Conservation (phyloP, 2,888 invertebrate genomes). For the Siphonodentalium dalli region DNA sequence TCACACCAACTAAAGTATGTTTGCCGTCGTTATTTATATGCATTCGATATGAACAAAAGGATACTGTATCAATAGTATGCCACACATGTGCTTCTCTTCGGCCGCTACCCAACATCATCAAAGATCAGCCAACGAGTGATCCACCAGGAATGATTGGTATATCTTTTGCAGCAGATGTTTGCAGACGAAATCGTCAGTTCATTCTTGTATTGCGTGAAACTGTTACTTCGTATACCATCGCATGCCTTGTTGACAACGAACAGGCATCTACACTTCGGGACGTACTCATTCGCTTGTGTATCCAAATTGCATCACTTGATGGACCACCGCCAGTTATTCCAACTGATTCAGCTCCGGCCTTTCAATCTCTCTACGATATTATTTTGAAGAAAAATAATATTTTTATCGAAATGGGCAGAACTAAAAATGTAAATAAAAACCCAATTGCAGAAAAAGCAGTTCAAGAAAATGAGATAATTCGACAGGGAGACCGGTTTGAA, state of each 20-base stretch:
- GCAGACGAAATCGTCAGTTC: conserved; percentile 25
- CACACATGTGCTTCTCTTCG: conserved; percentile 1
- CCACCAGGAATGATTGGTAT: conserved; percentile 20
- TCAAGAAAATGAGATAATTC: conserved; percentile 35
- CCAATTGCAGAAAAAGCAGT: conserved; percentile 41
- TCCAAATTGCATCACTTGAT: conserved; percentile 24
- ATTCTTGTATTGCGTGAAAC: conserved; percentile 28
- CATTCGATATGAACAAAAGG: conserved; percentile 29
- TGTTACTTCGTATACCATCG: conserved; percentile 28
- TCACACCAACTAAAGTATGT: conserved; percentile 23
- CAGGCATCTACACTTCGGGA: conserved; percentile 16
- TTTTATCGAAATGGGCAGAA: conserved; percentile 28
- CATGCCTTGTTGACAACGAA: conserved; percentile 23
- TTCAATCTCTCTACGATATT: conserved; percentile 23
- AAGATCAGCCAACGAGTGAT: conserved; percentile 21
- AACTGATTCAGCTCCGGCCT: conserved; percentile 35
- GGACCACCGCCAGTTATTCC: conserved; percentile 30
- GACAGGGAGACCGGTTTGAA: too few relatives aligned
- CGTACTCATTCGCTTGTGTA: conserved; percentile 15
- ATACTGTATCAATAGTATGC: conserved; percentile 3
- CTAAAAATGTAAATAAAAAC: conserved; percentile 41
- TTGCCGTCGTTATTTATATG: conserved; percentile 27
- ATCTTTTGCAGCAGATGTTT: conserved; percentile 30
- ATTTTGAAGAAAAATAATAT: conserved; percentile 17
- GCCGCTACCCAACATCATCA: background rate